phyloP scores from a whole-genome alignment of 2,797 vertebrate genomes.

The Peromyscus attwateri region DNA sequence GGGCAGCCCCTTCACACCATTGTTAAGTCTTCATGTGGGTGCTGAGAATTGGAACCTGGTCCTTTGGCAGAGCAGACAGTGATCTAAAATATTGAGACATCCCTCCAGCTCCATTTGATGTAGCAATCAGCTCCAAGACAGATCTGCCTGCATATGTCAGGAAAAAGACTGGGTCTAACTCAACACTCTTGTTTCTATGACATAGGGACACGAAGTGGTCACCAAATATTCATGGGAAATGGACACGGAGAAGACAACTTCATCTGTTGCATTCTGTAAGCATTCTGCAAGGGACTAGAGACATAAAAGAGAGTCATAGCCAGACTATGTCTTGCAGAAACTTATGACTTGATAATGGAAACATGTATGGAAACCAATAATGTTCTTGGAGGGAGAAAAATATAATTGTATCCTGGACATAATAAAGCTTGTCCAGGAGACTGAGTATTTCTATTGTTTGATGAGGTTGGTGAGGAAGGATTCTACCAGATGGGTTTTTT shows the following conservation, averaged over 20 bases:
- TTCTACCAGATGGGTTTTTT: not conserved
- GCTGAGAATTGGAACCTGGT: not conserved
- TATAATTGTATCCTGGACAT: not conserved
- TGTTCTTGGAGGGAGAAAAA: not conserved
- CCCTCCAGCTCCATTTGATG: not conserved
- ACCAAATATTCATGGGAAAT: not conserved
- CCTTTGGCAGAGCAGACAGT: not conserved
- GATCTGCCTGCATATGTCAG: too few relatives aligned
- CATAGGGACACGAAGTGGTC: not conserved
- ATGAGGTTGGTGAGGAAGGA: not conserved
- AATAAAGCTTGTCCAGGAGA: not conserved
- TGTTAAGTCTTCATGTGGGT: not conserved
- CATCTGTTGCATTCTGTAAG: not conserved
- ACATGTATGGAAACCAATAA: not conserved
- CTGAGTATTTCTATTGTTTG: not conserved
- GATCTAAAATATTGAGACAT: not conserved
- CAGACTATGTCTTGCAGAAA: not conserved
- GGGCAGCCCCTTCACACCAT: too few relatives aligned
- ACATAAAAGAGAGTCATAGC: not conserved
- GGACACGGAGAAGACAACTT: not conserved
- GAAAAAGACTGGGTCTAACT: not conserved
- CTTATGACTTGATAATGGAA: not conserved
- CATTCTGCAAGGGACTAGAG: not conserved
- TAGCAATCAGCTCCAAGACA: not conserved
- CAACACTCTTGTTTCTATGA: not conserved